Conservation (phyloP, 2,113 vertebrate genomes). For the Crypturellus undulatus region DNA sequence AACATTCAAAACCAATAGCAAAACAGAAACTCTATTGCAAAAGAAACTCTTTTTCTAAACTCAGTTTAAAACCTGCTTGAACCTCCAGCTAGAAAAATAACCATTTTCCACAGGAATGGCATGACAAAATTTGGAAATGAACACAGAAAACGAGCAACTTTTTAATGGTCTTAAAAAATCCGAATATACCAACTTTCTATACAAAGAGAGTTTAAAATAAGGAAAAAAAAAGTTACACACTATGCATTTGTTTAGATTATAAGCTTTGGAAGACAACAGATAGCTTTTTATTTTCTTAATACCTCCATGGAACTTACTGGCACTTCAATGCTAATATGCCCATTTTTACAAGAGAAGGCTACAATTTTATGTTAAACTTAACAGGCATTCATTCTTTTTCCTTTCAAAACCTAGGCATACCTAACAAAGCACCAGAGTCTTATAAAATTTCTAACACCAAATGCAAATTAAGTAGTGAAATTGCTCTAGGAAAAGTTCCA, state of each 20-base stretch:
- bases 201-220: background rate
- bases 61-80: background rate
- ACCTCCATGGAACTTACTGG: background rate
- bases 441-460: constrained; percentile 69
- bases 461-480: constrained; percentile 49
- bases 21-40: background rate
- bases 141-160: background rate
- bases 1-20: background rate
- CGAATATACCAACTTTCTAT: background rate
- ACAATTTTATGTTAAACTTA: constrained; percentile 32
- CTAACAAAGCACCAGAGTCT: constrained; percentile 58
- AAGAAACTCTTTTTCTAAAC: background rate
- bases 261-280: background rate
- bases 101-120: background rate
- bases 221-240: background rate
- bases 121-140: background rate
- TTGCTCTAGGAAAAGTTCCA: constrained; percentile 62
- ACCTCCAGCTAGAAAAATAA: background rate
- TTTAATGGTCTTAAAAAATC: background rate
- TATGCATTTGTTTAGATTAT: background rate
- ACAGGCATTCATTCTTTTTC: constrained; percentile 19
- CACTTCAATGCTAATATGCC: background rate
- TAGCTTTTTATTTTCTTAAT: background rate
- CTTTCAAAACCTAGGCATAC: constrained; percentile 27
- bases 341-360: constrained; percentile 25